phyloP scores from a whole-genome alignment of 2,113 vertebrate species.

The Tachuris rubrigastra region DNA sequence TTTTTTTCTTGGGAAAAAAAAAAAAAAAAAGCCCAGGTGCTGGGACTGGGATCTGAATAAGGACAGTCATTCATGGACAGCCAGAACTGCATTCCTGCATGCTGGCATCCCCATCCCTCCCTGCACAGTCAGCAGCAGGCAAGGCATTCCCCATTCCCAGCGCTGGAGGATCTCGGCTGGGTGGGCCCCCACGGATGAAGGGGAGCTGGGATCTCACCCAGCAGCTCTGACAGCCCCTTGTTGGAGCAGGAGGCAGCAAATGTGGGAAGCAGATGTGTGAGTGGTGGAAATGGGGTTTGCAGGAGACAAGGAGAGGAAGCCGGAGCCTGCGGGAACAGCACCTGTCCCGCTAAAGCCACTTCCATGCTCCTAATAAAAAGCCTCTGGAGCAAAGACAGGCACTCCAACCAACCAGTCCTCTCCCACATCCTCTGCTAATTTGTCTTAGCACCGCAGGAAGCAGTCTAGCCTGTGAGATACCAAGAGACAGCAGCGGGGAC shows the following conservation, averaged over 20 bases:
- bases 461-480: neutral
- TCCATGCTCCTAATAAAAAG: fast-evolving
- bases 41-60: neutral
- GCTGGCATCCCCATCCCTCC: neutral
- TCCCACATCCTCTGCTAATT: neutral
- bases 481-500: neutral
- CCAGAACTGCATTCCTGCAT: fast-evolving
- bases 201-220: neutral
- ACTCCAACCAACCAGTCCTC: neutral
- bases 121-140: neutral
- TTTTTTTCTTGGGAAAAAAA: neutral
- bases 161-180: neutral
- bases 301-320: neutral
- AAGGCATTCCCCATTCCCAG: fast-evolving
- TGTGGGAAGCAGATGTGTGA: neutral
- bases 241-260: neutral
- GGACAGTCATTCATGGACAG: neutral
- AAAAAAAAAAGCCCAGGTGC: neutral
- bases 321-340: neutral
- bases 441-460: neutral
- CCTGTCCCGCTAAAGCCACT: neutral
- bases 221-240: neutral
- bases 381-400: neutral
- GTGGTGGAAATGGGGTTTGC: neutral
- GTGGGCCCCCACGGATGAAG: too few species aligned